Evolutionary conservation across 2,888 invertebrate species (phyloP), one percentile per base, ranked within the genome.

Genomic region (Lottia scabra): DNA sequence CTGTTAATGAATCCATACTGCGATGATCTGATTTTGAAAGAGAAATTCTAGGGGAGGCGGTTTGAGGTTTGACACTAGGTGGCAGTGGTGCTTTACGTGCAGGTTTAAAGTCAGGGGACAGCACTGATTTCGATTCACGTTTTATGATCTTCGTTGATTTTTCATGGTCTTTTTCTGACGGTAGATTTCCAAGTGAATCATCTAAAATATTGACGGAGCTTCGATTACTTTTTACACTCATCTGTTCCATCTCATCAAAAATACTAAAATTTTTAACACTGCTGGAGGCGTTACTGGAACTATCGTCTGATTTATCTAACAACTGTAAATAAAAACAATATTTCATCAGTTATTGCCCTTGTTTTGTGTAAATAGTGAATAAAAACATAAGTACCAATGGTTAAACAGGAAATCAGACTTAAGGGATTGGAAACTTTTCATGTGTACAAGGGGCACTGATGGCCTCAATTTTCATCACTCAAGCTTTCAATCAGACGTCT

Each of bases 1-100:
- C 69, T 66, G 71, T 70, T 44, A 69, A 71, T 38, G 73, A 70
- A 62, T 19, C 72, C 38, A 44, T 23, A 23, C 56, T 46, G 72
- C 26, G 72, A 65, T 56, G 71, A 56, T 23, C 67, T 30, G 13
- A 16, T 67, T 2, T 44, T 19, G 70, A 68, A 45, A n/a, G 44
- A 30, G 44, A 56, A 44, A 44, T 65, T 67, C 13, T 45, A 64
- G 56, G 70, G 2, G 66, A 65, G 45, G 65, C 63, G 23, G 63
- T 64, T 19, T 30, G 70, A 16, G 71, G 63, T 69, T 69, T 72
- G 43, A 26, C 67, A 64, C 62, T 70, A 15, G 81, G 82, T 23
- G 80, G 81, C 16, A 75, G 74, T 8, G 81, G 81, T 44, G 81
- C 81, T 67, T 78, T 81, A 13, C 81, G 71, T 10, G 74, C 75